These are phyloP conservation scores for Cephus sareptanus DNA, from an alignment of 2,888 invertebrate genomes.

Conservation along the genomic window DNA sequence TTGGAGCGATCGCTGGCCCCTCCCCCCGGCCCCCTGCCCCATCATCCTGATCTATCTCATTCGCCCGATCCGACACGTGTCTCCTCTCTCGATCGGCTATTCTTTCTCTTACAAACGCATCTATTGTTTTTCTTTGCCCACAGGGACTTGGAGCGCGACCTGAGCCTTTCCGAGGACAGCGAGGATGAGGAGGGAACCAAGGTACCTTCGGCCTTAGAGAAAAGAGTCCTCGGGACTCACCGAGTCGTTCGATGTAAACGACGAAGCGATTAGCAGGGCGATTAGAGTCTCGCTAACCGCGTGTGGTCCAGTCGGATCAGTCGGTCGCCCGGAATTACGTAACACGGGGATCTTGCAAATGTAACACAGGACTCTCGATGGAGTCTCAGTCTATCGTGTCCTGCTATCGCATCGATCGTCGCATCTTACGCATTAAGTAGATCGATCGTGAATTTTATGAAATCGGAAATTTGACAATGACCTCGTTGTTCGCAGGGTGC, in stretches of 20 bases:
- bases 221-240: no score
- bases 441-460: no score
- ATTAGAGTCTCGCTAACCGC: background rate
- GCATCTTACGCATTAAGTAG: no score
- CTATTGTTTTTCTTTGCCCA: conserved; percentile 46
- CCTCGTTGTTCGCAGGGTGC: conserved; percentile 33
- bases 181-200: conserved; percentile 77
- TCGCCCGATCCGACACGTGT: conserved; percentile 1
- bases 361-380: no score
- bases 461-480: background rate
- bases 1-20: conserved; percentile 11
- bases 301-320: no score
- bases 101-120: no score
- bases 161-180: conserved; percentile 81
- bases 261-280: background rate
- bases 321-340: no score
- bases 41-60: conserved; percentile 4
- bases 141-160: conserved; percentile 74
- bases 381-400: no score
- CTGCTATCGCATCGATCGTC: no score
- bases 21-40: conserved; percentile 2
- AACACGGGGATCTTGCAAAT: no score
- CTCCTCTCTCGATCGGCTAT: background rate
- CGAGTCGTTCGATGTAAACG: background rate
- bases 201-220: conserved; percentile 33